A percentile compares a stretch with the other conserved stretches of the same genome.
Conservation (phyloP, 2,888 invertebrate genomes). For the Brachypalpus laphriformis region DNA sequence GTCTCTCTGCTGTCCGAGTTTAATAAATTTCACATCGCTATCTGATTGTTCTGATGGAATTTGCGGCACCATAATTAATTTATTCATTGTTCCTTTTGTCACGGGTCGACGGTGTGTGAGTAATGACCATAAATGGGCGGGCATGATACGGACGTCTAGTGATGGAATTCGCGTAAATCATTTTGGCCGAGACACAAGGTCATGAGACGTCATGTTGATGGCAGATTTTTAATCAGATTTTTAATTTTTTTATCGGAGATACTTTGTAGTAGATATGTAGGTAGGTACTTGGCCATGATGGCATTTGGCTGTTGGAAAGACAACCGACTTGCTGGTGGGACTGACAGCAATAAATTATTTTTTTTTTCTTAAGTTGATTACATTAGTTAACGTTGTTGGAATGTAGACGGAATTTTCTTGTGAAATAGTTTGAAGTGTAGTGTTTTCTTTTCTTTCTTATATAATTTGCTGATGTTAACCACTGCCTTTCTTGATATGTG, state of each 20-base stretch:
- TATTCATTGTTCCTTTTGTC: conserved; percentile 69
- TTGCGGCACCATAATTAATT: conserved; percentile 69
- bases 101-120: conserved; percentile 46
- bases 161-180: conserved; percentile 59
- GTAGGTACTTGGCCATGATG: background rate
- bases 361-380: background rate
- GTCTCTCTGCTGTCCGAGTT: conserved; percentile 59
- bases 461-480: too few relatives aligned
- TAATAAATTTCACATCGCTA: conserved; percentile 69
- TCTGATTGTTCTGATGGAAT: conserved; percentile 72
- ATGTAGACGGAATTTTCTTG: background rate
- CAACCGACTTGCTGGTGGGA: background rate
- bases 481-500: too few relatives aligned
- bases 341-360: background rate
- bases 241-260: background rate
- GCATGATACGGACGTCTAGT: conserved; percentile 23
- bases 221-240: conserved; percentile 12
- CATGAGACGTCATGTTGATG: conserved; percentile 35
- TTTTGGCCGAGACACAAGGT: conserved; percentile 45
- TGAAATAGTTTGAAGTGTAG: background rate
- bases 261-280: background rate
- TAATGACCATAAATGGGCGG: conserved; percentile 59
- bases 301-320: background rate
- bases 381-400: background rate
- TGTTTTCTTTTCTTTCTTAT: too few relatives aligned